These are phyloP conservation scores for Botrylloides violaceus DNA, from an alignment of 23 tunicate species.

Conservation along the genomic window DNA sequence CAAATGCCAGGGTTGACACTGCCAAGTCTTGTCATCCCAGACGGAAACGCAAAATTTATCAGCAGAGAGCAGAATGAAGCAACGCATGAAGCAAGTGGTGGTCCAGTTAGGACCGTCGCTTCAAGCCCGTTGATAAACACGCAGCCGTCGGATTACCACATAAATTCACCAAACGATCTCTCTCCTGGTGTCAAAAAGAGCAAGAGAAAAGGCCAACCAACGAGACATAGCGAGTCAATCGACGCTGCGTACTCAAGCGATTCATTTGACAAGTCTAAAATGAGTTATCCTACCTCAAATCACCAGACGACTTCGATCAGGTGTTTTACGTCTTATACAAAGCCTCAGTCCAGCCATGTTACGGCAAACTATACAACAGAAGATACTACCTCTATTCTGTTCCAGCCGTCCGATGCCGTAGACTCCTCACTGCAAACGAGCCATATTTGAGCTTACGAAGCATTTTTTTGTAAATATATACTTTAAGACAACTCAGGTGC, in stretches of 20 bases:
- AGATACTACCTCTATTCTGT: not conserved
- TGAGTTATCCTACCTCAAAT: no score
- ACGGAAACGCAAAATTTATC: not conserved
- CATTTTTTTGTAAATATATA: not conserved
- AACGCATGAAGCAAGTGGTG: no score
- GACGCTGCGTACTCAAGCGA: constrained; percentile 7
- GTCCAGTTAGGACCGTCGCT: not conserved
- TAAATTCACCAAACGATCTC: constrained; percentile 12
- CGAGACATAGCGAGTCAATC: not conserved
- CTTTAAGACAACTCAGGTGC: not conserved
- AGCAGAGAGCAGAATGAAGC: not conserved
- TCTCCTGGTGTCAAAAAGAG: constrained; percentile 24
- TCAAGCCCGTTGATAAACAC: constrained; percentile 4
- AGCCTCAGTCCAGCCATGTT: no score
- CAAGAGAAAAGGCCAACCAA: constrained; percentile 46
- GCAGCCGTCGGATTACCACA: not conserved
- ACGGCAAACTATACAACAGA: not conserved
- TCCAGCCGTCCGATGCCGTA: not conserved
- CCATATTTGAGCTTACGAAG: not conserved
- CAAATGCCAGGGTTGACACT: constrained; percentile 19
- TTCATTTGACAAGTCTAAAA: no score
- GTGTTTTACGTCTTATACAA: no score
- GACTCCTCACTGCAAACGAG: not conserved
- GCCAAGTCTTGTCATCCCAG: not conserved
- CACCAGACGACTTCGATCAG: no score